A percentile compares a stretch with the other conserved stretches of the same genome.
Conservation (phyloP, 2,113 vertebrate genomes). For the Sorex araneus region DNA sequence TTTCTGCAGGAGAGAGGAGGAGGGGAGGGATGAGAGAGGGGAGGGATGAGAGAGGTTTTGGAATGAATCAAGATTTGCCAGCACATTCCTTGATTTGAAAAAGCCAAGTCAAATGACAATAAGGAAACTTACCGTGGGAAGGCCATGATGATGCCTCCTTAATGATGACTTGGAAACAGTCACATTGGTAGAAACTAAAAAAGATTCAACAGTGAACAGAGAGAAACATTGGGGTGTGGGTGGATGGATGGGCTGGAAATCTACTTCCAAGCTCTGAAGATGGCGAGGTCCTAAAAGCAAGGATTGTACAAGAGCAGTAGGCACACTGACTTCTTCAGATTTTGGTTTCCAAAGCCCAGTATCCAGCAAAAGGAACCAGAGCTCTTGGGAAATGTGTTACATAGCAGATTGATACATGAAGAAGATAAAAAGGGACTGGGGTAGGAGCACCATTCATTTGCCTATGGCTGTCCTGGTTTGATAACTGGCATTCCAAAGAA, state of each 20-base stretch:
- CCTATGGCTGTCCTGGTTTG: no score
- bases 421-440: no score
- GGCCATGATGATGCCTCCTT: not conserved
- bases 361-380: not conserved
- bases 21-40: not conserved
- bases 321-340: not conserved
- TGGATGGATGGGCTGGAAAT: not conserved
- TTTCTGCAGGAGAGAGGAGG: not conserved
- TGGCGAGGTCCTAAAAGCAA: not conserved
- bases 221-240: not conserved
- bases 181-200: slow-evolving; percentile 39
- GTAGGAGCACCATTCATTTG: no score
- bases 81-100: not conserved
- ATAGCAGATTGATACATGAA: no score
- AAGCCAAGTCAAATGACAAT: not conserved
- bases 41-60: not conserved
- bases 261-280: slow-evolving; percentile 25
- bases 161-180: slow-evolving; percentile 9
- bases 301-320: not conserved
- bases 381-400: slow-evolving; percentile 11
- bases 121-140: not conserved
- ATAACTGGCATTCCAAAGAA: no score
- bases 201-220: not conserved
- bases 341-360: slow-evolving; percentile 58
- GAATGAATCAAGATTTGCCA: slow-evolving; percentile 21